Evolutionary conservation across 1,140 invertebrate genomes (phyloP).

Genomic region (Condylostylus longicornis): DNA sequence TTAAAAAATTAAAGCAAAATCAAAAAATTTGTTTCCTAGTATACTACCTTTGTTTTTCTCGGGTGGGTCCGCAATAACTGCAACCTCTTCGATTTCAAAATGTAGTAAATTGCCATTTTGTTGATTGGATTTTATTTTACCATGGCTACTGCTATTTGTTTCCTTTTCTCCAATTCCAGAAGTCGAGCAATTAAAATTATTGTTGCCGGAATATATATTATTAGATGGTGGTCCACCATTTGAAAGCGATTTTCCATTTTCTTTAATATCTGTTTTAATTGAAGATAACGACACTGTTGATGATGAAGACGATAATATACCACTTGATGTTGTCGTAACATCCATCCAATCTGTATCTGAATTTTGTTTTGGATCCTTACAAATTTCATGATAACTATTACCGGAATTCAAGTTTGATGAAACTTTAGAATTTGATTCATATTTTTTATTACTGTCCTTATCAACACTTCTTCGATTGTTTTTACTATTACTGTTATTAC

Average conservation of each 20-base stretch:
- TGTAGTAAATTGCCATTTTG: slow-evolving; percentile 21
- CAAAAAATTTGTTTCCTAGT: not conserved
- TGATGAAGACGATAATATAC: slow-evolving; percentile 9
- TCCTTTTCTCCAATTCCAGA: slow-evolving; percentile 7
- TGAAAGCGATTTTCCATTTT: not conserved
- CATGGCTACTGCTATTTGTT: not conserved
- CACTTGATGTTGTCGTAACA: slow-evolving; percentile 12
- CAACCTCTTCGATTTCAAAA: slow-evolving; percentile 18
- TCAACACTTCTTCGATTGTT: slow-evolving; percentile 28
- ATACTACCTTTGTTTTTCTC: slow-evolving; percentile 29
- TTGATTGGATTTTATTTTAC: slow-evolving; percentile 6
- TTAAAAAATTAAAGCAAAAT: not conserved
- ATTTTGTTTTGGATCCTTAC: slow-evolving; percentile 16
- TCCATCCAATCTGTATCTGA: slow-evolving; percentile 13
- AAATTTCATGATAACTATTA: slow-evolving; percentile 2
- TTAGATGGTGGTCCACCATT: not conserved
- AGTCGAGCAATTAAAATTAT: slow-evolving; percentile 7
- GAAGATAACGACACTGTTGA: slow-evolving; percentile 11
- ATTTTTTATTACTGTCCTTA: slow-evolving; percentile 23
- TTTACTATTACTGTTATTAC: slow-evolving; percentile 13
- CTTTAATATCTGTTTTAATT: slow-evolving; percentile 10
- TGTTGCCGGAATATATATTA: not conserved
- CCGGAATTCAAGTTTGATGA: not conserved
- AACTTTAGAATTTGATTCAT: slow-evolving; percentile 3
- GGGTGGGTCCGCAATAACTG: slow-evolving; percentile 11